Conservation (phyloP, 2,797 vertebrate species). For the Mormyrus hasselquistii region DNA sequence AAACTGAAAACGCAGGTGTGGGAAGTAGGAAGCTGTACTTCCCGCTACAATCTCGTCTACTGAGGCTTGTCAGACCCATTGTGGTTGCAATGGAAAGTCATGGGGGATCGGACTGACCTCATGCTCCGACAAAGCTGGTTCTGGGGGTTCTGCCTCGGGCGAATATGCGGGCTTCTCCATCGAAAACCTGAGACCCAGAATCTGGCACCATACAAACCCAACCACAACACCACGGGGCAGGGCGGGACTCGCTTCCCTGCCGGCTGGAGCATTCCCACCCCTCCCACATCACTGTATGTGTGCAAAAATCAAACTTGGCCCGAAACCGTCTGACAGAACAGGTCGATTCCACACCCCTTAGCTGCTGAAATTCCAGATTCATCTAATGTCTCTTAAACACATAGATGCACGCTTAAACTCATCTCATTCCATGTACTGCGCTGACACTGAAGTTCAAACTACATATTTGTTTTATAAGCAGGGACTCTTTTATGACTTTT, state of each 20-base stretch:
- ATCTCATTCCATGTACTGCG: neutral
- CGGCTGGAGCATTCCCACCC: neutral
- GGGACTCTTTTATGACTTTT: neutral
- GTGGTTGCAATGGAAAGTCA: neutral
- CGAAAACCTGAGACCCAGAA: neutral
- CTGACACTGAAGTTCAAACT: neutral
- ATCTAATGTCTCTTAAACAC: constrained; percentile 1
- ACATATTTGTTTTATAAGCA: neutral
- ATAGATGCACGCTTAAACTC: neutral
- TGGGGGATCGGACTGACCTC: neutral
- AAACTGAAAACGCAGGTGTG: neutral
- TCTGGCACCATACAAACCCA: neutral
- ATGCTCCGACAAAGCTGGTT: neutral
- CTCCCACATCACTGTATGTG: neutral
- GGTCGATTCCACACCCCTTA: neutral
- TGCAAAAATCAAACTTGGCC: neutral
- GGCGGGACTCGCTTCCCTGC: neutral
- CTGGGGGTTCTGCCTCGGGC: neutral
- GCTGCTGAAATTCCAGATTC: neutral
- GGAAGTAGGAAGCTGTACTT: neutral
- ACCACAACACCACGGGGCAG: neutral
- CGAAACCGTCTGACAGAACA: neutral
- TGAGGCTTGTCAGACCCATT: neutral
- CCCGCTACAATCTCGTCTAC: neutral
- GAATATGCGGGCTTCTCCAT: neutral